phyloP scores from a whole-genome alignment of 2,797 vertebrate genomes.

The Emydoidea blandingii region DNA sequence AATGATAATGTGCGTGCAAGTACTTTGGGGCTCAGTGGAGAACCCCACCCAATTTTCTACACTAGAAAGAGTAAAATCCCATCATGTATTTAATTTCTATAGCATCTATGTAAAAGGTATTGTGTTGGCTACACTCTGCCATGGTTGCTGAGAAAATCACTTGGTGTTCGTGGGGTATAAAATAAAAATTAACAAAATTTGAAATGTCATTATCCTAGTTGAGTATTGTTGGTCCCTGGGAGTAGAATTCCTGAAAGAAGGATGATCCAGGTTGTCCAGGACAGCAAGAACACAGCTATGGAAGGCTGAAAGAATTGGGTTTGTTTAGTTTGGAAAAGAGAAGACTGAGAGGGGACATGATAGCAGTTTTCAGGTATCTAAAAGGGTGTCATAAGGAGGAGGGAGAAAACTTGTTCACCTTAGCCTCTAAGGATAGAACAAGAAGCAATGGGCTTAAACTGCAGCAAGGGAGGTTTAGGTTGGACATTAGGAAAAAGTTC shows the following conservation, averaged over 20 bases:
- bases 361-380: too few species aligned
- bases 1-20: accelerated
- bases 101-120: not conserved
- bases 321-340: too few species aligned
- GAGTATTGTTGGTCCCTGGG: not conserved
- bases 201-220: accelerated
- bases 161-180: accelerated
- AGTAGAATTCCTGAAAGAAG: not conserved
- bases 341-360: too few species aligned
- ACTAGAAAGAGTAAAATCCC: accelerated
- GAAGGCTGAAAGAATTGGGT: too few species aligned
- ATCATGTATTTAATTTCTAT: accelerated
- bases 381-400: too few species aligned
- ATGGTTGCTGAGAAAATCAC: not conserved
- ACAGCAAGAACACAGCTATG: not conserved
- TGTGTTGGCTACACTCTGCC: accelerated
- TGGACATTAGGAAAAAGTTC: too few species aligned
- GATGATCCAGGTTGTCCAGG: not conserved
- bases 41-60: not conserved
- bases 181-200: not conserved
- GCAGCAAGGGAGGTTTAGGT: too few species aligned
- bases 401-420: too few species aligned
- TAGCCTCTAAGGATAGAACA: too few species aligned
- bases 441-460: too few species aligned
- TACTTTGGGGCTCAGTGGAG: accelerated